These are phyloP conservation scores for Rugalucina vietnamica DNA, from an alignment of 2,888 invertebrate genomes.

Conservation along the genomic window DNA sequence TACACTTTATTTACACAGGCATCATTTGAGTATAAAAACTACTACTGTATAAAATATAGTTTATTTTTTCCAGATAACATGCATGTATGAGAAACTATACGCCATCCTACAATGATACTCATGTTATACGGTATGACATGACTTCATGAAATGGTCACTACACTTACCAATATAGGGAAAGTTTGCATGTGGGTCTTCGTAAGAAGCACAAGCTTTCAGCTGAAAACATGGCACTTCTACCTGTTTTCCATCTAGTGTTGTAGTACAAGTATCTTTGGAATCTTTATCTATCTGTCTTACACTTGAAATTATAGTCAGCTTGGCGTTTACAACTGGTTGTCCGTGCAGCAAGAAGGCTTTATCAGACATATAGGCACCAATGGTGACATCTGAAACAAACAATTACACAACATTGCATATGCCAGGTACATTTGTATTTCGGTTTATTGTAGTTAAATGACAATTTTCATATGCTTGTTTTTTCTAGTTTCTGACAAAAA, in stretches of 20 bases:
- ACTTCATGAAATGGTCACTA: not conserved
- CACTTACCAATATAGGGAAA: conserved; percentile 10
- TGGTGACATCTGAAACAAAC: conserved; percentile 69
- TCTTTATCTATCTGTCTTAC: conserved; percentile 52
- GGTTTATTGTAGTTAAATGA: too few relatives aligned
- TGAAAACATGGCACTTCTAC: not conserved
- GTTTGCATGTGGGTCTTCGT: not conserved
- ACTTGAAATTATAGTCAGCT: conserved; percentile 36
- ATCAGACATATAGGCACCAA: conserved; percentile 73
- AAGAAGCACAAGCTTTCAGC: not conserved
- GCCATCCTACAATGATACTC: too few relatives aligned
- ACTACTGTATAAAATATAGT: too few relatives aligned
- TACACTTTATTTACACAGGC: too few relatives aligned
- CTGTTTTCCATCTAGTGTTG: not conserved
- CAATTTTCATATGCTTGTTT: too few relatives aligned
- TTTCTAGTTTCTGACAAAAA: too few relatives aligned
- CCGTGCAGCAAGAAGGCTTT: conserved; percentile 67
- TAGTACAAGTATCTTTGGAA: not conserved
- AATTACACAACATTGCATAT: not conserved
- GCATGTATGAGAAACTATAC: too few relatives aligned
- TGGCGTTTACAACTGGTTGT: conserved; percentile 67
- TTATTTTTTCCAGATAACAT: too few relatives aligned
- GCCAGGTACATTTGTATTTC: too few relatives aligned
- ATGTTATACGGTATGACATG: not conserved
- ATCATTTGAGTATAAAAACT: too few relatives aligned